Base-by-base conservation (phyloP, 2,888 invertebrate species). In the Pterostichus madidus region DNA sequence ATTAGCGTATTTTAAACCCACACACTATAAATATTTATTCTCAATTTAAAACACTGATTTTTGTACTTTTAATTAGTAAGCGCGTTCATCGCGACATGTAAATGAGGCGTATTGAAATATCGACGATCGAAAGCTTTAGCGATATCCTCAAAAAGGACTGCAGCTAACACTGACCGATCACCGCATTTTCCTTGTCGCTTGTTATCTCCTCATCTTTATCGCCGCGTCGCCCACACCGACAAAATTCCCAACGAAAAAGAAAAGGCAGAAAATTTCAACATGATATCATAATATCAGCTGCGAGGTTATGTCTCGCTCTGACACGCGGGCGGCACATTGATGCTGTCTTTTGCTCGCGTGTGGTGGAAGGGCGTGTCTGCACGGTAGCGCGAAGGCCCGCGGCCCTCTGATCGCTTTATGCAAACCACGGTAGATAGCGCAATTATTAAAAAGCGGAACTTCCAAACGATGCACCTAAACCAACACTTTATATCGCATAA, bases 361-460 rank as follows among this genome's bases (percentile, higher is more conserved):
- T 24, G 44, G 49, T 46, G 11, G 11, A 32, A 86, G 87, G 87
- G 88, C 88, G 88, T 88, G 88, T 86, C 88, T 85, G 86, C 85
- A 88, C 88, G 84, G 88, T 88, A 88, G 88, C 88, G 71, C 52
- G 39, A 59, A 61, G 68, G 86, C 88, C 87, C 87, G 87, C 86
- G 84, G 84, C 85, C 85, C 87, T 87, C 86, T 87, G 88, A 87
- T 87, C 87, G 87, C 86, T 86, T 87, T 87, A 86, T 87, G 87
- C 87, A 86, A 87, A 87, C 86, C 85, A 86, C 84, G 85, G 68
- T 13, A 82, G 75, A 82, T 82, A 73, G 76, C 76, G 49, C 81
- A 82, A 82, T 82, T 82, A 82, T 82, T 82, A 82, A 82, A 82
- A 82, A 82, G 81, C 75, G 81, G 75, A 76, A 71, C 73, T 80